Conservation (phyloP, 2,113 vertebrate species). For the Rafetus swinhoei region DNA sequence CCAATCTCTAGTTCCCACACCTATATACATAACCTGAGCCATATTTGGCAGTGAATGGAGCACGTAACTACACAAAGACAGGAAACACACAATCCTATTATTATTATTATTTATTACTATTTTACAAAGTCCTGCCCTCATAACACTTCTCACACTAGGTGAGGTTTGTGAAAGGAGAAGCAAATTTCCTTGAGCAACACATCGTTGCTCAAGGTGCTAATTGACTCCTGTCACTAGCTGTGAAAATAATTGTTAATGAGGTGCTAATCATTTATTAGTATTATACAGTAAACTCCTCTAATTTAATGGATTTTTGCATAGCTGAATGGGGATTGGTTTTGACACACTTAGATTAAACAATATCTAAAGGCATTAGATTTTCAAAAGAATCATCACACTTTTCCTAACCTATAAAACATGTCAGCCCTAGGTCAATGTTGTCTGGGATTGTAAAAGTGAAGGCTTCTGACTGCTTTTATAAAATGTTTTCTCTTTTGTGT, state of each 20-base stretch:
- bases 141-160: not conserved
- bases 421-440: not conserved
- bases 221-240: no score
- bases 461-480: not conserved
- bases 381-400: not conserved
- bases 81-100: not conserved
- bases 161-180: not conserved
- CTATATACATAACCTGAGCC: no score
- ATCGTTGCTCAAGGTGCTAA: not conserved
- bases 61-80: not conserved
- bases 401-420: not conserved
- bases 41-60: not conserved
- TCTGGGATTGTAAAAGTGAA: not conserved
- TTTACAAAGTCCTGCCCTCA: not conserved
- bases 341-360: not conserved
- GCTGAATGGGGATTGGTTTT: not conserved
- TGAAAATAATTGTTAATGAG: not conserved
- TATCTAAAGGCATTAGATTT: accelerated
- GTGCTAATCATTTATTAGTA: not conserved
- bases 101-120: not conserved
- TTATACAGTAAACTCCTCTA: not conserved
- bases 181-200: not conserved
- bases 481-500: not conserved
- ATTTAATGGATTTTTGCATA: not conserved
- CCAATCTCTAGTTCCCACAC: no score